Conservation (phyloP, 2,888 invertebrate genomes). For the Watsonalla binaria region DNA sequence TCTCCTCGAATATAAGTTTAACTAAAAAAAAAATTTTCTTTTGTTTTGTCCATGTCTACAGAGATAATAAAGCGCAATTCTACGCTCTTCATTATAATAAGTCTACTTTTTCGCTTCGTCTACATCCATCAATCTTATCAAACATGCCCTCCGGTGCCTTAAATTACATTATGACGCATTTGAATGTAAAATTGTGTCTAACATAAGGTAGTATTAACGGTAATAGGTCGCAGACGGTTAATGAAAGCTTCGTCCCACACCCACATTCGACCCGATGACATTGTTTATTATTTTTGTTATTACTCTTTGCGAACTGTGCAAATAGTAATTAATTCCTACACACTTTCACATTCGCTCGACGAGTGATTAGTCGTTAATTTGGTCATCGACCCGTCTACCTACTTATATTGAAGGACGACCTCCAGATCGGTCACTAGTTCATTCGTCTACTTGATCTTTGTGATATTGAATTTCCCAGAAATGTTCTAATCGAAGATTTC, state of each 20-base stretch:
- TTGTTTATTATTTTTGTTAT: constrained; percentile 60
- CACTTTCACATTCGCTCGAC: constrained; percentile 55
- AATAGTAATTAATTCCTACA: constrained; percentile 65
- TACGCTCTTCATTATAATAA: too few species aligned
- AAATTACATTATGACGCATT: too few species aligned
- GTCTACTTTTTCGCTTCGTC: too few species aligned
- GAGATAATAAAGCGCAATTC: too few species aligned
- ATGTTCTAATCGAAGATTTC: too few species aligned
- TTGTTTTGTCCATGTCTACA: too few species aligned
- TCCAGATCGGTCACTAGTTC: constrained; percentile 11
- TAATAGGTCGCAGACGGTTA: constrained; percentile 17
- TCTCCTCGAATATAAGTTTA: too few species aligned
- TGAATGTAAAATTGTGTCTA: neutral
- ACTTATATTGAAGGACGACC: constrained; percentile 46
- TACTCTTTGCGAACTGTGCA: constrained; percentile 44
- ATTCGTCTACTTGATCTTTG: neutral
- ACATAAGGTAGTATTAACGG: neutral
- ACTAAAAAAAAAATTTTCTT: too few species aligned
- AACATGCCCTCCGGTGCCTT: too few species aligned
- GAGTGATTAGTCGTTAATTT: constrained; percentile 36
- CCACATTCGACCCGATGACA: constrained; percentile 59
- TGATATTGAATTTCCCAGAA: neutral
- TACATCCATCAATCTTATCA: too few species aligned
- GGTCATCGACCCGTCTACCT: constrained; percentile 55
- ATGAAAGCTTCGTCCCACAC: constrained; percentile 24